Evolutionary conservation across 2,888 invertebrate genomes (phyloP), one percentile per base, ranked within the genome.

Genomic region (Gastracanthus pulcherrimus): DNA sequence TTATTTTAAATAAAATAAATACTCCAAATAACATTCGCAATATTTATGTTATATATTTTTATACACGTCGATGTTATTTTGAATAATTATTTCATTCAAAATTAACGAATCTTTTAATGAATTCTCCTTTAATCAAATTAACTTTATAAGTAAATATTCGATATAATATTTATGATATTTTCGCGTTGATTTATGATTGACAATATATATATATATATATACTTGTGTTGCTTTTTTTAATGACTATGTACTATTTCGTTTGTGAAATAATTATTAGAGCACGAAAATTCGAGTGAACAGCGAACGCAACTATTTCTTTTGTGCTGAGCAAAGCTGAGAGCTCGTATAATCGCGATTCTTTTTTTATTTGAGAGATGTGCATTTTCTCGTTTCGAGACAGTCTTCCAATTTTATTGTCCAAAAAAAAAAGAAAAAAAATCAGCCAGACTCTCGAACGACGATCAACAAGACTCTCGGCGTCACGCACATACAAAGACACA

Each of bases 351-450:
- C 34, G 48, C 36, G 58, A 64, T 13, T 51, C 74, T 62, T 67
- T 69, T 67, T 41, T 81, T 58, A 64, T 76, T 76, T 66, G 51
- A 62, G 34, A 81, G 60, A 76, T 66, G 69, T 76, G 82, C 82
- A 82, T 78, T 79, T 81, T 75, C 67, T 78, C 66, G 45, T 78
- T 70, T 78, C 66, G 77, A 82, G 75, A 58, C 51, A 19, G 82
- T 82, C 82, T 82, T 82, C 78, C 82, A 71, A 51, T 71, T 62
- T n/a, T 70, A 55, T 74, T 81, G 69, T 75, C 45, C 64, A 75
- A 71, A 36, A 34, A 62, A 19, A 66, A 70, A 36, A 75, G n/a
- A 34, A 62, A 19, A 66, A 70, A 36, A 75, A 16, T 66, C 31
- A 29, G 41, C 23, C 36, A 75, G 66, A 76, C 70, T 77, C 60